Evolutionary conservation across 2,797 vertebrate species (phyloP).

Genomic region (Oreonectes daqikongensis): DNA sequence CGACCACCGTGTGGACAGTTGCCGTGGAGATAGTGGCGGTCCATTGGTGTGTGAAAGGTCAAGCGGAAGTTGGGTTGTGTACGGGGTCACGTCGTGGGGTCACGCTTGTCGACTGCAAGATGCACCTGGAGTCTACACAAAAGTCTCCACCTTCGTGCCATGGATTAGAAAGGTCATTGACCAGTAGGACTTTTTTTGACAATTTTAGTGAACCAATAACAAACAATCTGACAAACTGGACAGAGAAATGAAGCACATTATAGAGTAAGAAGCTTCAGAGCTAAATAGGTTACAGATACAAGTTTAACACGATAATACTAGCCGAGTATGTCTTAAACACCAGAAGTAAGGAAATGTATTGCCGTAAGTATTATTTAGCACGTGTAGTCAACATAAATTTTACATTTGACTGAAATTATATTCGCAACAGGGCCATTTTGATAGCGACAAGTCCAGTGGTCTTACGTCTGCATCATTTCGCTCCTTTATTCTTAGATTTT

Average conservation of each 20-base stretch:
- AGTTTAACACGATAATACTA: slow-evolving; percentile 1
- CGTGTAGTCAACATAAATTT: neutral
- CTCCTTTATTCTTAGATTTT: neutral
- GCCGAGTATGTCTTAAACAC: slow-evolving; percentile 29
- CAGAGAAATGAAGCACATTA: slow-evolving; percentile 23
- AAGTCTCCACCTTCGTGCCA: slow-evolving; percentile 89
- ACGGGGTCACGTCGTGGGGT: slow-evolving; percentile 97
- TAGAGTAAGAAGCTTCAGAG: neutral
- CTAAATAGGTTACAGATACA: neutral
- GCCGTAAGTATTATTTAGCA: neutral
- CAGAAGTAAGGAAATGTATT: neutral
- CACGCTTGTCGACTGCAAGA: slow-evolving; percentile 89
- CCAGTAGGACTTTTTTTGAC: slow-evolving; percentile 54
- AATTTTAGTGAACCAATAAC: neutral
- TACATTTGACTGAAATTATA: slow-evolving; percentile 8
- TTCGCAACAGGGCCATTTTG: neutral
- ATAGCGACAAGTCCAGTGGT: neutral
- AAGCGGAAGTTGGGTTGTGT: slow-evolving; percentile 89
- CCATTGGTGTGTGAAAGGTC: slow-evolving; percentile 89
- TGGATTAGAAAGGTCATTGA: slow-evolving; percentile 90
- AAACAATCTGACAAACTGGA: neutral
- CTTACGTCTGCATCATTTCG: neutral
- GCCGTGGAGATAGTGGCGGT: slow-evolving; percentile 95
- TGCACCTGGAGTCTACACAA: slow-evolving; percentile 95
- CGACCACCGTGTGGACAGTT: slow-evolving; percentile 88